Evolutionary conservation across 2,113 vertebrate genomes (phyloP).

Genomic region (Anolis carolinensis): DNA sequence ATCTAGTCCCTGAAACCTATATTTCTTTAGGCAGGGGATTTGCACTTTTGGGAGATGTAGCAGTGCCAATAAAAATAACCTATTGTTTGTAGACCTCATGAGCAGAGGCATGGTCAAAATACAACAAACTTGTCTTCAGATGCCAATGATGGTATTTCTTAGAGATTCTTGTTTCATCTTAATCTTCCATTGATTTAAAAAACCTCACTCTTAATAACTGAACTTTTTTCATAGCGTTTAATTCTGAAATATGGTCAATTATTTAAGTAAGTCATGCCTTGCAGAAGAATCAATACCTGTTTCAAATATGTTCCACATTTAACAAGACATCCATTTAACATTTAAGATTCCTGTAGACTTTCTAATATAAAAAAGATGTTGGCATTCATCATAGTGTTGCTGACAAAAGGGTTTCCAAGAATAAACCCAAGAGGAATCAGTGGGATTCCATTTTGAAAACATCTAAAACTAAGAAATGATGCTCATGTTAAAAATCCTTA

Average conservation of each 20-base stretch:
- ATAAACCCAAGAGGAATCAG: slow-evolving; percentile 39
- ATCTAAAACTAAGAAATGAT: background rate
- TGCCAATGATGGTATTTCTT: background rate
- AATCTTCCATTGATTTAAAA: slow-evolving; percentile 8
- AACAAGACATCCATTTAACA: slow-evolving; percentile 40
- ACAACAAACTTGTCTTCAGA: background rate
- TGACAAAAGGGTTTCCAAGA: background rate
- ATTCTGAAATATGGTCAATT: slow-evolving; percentile 5
- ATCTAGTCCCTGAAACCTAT: too few relatives aligned
- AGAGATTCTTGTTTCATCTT: background rate
- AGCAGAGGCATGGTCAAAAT: background rate
- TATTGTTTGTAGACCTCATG: background rate
- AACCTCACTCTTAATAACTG: slow-evolving; percentile 20
- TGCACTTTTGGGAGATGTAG: background rate
- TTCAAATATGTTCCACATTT: slow-evolving; percentile 40
- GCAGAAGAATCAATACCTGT: background rate
- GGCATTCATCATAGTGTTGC: slow-evolving; percentile 16
- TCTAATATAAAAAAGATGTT: slow-evolving; percentile 21
- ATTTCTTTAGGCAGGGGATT: background rate
- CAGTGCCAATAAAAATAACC: background rate
- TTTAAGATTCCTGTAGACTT: slow-evolving; percentile 40
- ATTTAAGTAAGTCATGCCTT: background rate
- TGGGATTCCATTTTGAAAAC: slow-evolving; percentile 38
- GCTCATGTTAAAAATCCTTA: slow-evolving; percentile 17
- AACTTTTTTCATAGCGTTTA: slow-evolving; percentile 2